Conservation (phyloP, 2,113 vertebrate genomes). For the Python bivittatus region DNA sequence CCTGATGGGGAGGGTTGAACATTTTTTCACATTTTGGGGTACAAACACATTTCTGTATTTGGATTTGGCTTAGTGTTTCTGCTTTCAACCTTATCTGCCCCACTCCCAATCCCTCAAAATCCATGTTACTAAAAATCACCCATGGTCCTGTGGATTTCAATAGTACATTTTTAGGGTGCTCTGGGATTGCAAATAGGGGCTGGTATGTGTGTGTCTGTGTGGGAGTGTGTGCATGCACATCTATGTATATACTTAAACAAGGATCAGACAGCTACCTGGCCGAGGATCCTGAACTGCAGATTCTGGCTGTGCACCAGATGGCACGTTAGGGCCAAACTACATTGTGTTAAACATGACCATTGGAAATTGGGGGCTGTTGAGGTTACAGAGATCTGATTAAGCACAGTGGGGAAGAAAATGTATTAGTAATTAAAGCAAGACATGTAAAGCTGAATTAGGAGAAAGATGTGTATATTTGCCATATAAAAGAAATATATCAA, state of each 20-base stretch:
- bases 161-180: neutral
- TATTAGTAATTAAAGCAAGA: neutral
- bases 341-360: neutral
- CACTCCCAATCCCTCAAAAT: neutral
- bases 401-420: neutral
- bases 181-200: neutral
- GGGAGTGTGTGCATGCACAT: neutral
- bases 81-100: neutral
- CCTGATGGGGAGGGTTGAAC: neutral
- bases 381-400: neutral
- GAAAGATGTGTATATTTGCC: neutral
- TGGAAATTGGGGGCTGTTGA: neutral
- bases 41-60: neutral
- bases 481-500: neutral
- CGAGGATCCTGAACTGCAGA: neutral
- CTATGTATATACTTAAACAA: neutral
- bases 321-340: neutral
- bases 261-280: neutral
- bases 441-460: neutral
- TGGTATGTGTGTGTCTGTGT: neutral
- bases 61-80: neutral
- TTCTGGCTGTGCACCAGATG: too few species aligned
- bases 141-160: neutral
- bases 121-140: neutral
- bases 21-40: neutral